Base-by-base conservation (phyloP, 53 echinoderm and acorn worm genomes). In the Holothuria scabra region DNA sequence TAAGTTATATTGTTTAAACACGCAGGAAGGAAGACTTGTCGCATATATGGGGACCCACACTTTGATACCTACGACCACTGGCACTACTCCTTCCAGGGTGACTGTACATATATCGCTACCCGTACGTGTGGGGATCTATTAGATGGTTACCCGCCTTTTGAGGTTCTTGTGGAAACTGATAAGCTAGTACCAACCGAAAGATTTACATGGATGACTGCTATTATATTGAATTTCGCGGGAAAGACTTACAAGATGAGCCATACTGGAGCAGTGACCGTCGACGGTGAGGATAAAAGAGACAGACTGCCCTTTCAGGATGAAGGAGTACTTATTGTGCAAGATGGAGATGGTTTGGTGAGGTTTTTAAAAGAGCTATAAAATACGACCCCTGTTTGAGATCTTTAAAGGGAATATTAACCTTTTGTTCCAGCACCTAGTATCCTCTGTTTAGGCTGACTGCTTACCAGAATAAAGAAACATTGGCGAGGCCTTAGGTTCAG, bases 31-130 rank as follows among this genome's bases (percentile, higher is more conserved):
- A 76, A 76, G 30, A 56, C 28, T 29, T 76, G 76, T 26, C 76
- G 57, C 56, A 76, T 76, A 12, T 76, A 76, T 56, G 76, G 76
- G 6, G 76, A 76, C 52, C 76, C 76, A 10, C 76, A 76, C 28
- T 76, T 76, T 52, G 55, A 76, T 56, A 76, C 76, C 7, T 76
- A 28, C 52, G 76, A 76, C 16, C 29, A 57, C 10, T 52, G 29
- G 25, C 56, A 31, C 13, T 76, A 76, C 76, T 76, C 76, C n/a
- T 76, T 76, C 76, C 76, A 76, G 57, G 76, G 76, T 3, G 76
- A 57, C 30, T 76, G 76, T 56, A 76, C 76, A 19, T 76, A 76
- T 31, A 29, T 57, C 20, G 76, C 56, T 6, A 30, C 56, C 1
- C 12, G 56, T 52, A 76, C 57, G 28, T 76, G 76, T 29, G 24